Evolutionary conservation across 2,888 invertebrate genomes (phyloP), one percentile per base, ranked within the genome.

Genomic region (Phortica magna): DNA sequence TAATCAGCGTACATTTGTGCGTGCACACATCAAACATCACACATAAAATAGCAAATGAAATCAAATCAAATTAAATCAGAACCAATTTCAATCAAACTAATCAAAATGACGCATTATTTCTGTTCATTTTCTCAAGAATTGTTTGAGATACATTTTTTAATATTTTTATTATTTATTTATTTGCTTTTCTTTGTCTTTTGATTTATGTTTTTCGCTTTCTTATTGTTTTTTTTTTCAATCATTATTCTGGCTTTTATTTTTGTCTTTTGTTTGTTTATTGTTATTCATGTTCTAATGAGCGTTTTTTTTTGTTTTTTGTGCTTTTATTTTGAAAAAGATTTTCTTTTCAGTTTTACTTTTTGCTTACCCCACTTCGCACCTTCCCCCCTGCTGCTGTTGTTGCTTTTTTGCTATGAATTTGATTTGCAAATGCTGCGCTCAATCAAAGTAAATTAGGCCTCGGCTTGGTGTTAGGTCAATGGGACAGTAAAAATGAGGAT

Each of bases 401-500:
- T 9, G 65, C 41, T 77, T 82, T 78, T 78, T 81, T 79, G 73
- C 82, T 82, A 76, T 76, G 73, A 74, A n/a, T 12, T 65, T 41
- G 12, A 31, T 65, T 7, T 39, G n/a, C 14, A n/a, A 59, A 59
- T 53, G 53, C 7, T 53, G 7, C 59, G 59, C 57, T 57, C 57
- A n/a, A 57, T 39, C 42, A 68, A 64, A 68, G 64, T 77, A 76
- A 72, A 42, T 72, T 77, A 64, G 71, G 73, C 43, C 73, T 67
- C 74, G 65, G 76, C 76, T 82, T 86, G 82, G 17, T 82, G 85
- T 85, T 87, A 72, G 85, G 85, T 85, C 87, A 85, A 87, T 85
- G 85, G 84, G 84, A 87, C 87, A 85, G 84, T 86, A 84, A 82
- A 85, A 85, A 79, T 77, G 78, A 73, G 74, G 76, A 84, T 82